phyloP scores from a whole-genome alignment of 2,888 invertebrate species.

The Pachycephus smyrnensis region DNA sequence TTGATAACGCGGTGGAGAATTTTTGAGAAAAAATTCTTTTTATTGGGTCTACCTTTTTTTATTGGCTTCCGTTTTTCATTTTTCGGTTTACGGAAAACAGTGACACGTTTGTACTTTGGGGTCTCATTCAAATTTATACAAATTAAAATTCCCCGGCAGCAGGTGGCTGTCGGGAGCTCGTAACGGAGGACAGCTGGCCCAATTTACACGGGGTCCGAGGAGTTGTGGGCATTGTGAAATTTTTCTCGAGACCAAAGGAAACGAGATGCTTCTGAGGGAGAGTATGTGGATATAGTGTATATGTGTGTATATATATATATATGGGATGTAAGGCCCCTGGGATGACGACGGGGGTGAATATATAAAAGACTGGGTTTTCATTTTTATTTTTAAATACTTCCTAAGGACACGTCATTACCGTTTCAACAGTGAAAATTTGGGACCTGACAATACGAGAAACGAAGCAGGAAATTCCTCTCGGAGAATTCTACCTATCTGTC shows the following conservation, averaged over 20 bases:
- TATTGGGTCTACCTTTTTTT: background rate
- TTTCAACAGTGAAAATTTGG: background rate
- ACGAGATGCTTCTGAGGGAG: slow-evolving; percentile 9
- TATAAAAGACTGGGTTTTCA: background rate
- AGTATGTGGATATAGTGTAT: background rate
- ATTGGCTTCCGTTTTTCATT: too few relatives aligned
- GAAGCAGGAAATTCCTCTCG: background rate
- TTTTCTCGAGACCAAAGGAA: slow-evolving; percentile 10
- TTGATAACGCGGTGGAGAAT: background rate
- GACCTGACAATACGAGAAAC: background rate
- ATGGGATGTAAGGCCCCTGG: too few relatives aligned
- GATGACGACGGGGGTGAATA: background rate
- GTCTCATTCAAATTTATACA: background rate
- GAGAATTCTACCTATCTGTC: background rate
- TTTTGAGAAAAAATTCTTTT: background rate
- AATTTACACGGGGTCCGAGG: slow-evolving; percentile 29
- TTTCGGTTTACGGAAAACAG: background rate
- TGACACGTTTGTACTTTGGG: background rate
- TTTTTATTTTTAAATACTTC: background rate
- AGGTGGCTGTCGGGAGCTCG: slow-evolving; percentile 14
- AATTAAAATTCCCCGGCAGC: slow-evolving; percentile 20
- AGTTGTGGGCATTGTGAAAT: slow-evolving; percentile 21
- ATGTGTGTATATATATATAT: too few relatives aligned
- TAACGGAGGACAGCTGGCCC: slow-evolving; percentile 31
- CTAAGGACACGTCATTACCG: background rate